Evolutionary conservation across 30 jellyfish, hydroid and myxozoan genomes (phyloP).

Genomic region (Hydractinia echinata): DNA sequence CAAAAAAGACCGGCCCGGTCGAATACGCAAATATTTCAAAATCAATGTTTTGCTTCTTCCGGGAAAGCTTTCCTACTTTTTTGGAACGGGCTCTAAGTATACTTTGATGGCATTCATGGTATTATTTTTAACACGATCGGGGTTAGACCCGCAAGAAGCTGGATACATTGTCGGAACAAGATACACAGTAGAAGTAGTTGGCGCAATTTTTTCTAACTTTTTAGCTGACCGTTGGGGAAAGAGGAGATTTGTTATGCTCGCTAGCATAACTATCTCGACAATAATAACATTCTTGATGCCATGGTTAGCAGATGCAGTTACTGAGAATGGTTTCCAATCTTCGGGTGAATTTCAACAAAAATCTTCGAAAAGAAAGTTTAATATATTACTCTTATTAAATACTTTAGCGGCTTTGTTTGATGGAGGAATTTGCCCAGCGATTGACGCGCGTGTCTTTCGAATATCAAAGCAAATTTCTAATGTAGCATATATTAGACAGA

Average conservation of each 20-base stretch:
- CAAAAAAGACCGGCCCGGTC: neutral
- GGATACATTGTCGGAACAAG: constrained; percentile 10
- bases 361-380: neutral
- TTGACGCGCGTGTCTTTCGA: neutral
- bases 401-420: neutral
- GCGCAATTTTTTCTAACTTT: neutral
- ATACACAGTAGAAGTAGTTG: neutral
- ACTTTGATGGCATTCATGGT: constrained; percentile 6
- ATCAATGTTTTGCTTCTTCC: neutral
- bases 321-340: neutral
- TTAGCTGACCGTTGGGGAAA: neutral
- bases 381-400: neutral
- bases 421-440: neutral
- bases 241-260: neutral
- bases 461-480: constrained; percentile 6
- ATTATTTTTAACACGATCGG: neutral
- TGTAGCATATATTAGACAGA: neutral
- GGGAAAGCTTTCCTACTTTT: neutral
- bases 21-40: neutral
- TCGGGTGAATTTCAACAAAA: neutral
- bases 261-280: neutral
- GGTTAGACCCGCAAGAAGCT: neutral
- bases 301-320: neutral
- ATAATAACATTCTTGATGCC: neutral
- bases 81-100: constrained; percentile 1